phyloP scores from a whole-genome alignment of 2,113 vertebrate species.

The Anser cygnoides region DNA sequence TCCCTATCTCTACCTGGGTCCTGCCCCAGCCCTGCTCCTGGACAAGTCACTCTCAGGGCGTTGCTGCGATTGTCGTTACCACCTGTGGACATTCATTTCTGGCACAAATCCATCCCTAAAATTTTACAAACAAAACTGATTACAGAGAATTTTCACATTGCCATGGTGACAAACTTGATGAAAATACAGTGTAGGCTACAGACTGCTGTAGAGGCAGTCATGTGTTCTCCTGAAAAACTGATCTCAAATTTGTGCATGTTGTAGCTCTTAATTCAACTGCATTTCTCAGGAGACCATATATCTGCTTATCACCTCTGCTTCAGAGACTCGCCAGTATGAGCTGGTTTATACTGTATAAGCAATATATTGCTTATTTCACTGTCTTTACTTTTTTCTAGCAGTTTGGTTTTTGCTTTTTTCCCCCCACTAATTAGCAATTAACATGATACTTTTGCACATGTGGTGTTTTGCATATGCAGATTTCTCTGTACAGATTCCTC shows the following conservation, averaged over 20 bases:
- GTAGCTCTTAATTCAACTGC: neutral
- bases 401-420: neutral
- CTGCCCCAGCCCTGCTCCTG: neutral
- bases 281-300: neutral
- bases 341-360: neutral
- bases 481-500: neutral
- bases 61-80: neutral
- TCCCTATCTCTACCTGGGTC: neutral
- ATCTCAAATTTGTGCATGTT: neutral
- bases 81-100: neutral
- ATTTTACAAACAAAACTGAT: neutral
- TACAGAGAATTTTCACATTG: slow-evolving; percentile 6
- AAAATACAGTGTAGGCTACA: neutral
- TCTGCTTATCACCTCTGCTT: neutral
- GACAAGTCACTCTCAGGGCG: neutral
- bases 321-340: neutral
- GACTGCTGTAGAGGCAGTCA: neutral
- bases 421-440: neutral
- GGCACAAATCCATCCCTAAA: neutral
- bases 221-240: neutral
- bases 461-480: neutral
- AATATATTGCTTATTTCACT: neutral
- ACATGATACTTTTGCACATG: neutral
- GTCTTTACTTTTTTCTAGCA: neutral
- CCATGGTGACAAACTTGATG: slow-evolving; percentile 32